Base-by-base conservation (phyloP, 2,888 invertebrate species). In the Papilio demoleus region DNA sequence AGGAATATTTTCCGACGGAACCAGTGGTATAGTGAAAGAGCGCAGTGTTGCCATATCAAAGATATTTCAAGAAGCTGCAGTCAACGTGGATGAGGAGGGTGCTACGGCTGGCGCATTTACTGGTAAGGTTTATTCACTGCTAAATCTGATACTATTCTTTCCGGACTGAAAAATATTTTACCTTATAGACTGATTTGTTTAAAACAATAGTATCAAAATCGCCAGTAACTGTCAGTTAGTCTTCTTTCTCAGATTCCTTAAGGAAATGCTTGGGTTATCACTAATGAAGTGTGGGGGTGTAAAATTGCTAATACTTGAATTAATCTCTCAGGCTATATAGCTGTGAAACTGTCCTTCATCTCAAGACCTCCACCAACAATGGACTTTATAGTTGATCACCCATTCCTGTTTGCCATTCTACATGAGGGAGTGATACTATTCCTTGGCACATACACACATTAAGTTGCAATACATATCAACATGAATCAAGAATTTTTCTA, bases 1-100 rank as follows among this genome's bases (percentile, higher is more conserved):
- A 1, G 56, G 22, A 17, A 45, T 68, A 56, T 68, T 68, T 34
- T 22, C n/a, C 22, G 45, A 36, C 4, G 59, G 17, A 45, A 50
- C 64, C 2, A 1, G 17, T 4, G 68, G 68, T 2, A 59, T 68
- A 14, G 68, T 68, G 2, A 68, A 68, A 14, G 64, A 36, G 14
- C 34, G 31, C 22, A 45, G 27, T 2, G 68, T 64, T 12, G 22
- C 34, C 14, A 64, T 64, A 14, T 64, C 64, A 1, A 36, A 68
- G 22, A 19, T 63, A 12, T 78, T 96, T 4, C 96, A 96, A 78
- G 96, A 96, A 81, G 94, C 96, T 4, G 95, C 94, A 77, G 94
- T 96, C 75, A 95, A 95, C 76, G 95, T 96, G 0, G 95, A 96
- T 81, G 96, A 97, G 82, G 95, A 96, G 79, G 96, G 96, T 1